Evolutionary conservation across 2,113 vertebrate species (phyloP), one percentile per base, ranked within the genome.

Genomic region (Motacilla tschutschensis): DNA sequence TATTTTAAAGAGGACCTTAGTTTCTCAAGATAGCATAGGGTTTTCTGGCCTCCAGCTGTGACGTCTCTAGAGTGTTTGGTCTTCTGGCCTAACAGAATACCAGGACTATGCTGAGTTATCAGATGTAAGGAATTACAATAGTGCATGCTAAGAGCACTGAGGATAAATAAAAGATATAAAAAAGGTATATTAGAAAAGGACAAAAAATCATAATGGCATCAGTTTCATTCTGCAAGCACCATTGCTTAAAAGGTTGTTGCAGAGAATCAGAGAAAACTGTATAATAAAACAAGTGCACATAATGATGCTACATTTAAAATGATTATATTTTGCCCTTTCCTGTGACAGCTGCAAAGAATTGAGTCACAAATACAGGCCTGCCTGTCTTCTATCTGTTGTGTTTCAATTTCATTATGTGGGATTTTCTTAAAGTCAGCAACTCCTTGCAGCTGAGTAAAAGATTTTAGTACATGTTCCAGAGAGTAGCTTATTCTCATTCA

Each of bases 371-470:
- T 47, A 59, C 21, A 73, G 54, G 40, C 72, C 31, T 46, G 53
- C 17, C 38, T 50, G 15, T 55, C 59, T 70, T 24, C n/a, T 71
- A 33, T 80, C 46, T 63, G 48, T 80, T 91, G 47, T 74, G 57
- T 83, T 93, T 85, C 78, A 60, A 15, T 88, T 91, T 91, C 70
- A 72, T 89, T 88, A 46, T 71, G 53, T 77, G 82, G 70, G 57
- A 51, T 94, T 95, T 93, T 91, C 55, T 94, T 78, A 35, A 93
- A 83, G 81, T 87, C 89, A 87, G 73, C 70, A 83, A 51, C 40
- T 92, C 76, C 80, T 85, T 1, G 6, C 62, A 81, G 87, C 84
- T 72, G 85, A 88, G 54, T 88, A 59, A 83, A 87, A 85, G 55
- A 65, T 59, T 92, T 88, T 82, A 78, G 90, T 91, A 16, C 54